A percentile compares a stretch with the other conserved stretches of the same genome.
These are phyloP conservation scores for Hippocampus comes DNA, from an alignment of 2,113 vertebrate species.

Conservation along the genomic window DNA sequence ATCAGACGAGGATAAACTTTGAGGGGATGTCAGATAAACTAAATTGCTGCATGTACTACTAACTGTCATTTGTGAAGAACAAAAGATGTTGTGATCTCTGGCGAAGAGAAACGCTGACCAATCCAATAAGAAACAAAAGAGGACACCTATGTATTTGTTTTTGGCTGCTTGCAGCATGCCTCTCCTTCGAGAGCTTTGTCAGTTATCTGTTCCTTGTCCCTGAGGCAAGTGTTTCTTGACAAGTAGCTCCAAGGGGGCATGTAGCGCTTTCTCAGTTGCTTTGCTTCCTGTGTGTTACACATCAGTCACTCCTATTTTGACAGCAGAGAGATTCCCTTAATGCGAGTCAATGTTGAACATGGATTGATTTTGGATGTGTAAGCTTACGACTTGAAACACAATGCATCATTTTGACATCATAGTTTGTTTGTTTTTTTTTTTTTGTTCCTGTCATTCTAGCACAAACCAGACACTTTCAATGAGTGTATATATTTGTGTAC, in stretches of 20 bases:
- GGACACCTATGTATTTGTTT: neutral
- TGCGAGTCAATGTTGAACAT: conserved; percentile 2
- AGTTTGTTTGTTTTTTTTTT: neutral
- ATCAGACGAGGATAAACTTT: neutral
- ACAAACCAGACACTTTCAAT: conserved; percentile 10
- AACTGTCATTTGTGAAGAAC: neutral
- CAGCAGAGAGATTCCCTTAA: conserved; percentile 19
- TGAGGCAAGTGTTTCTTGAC: conserved; percentile 54
- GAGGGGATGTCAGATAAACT: neutral
- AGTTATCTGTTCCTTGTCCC: conserved; percentile 43
- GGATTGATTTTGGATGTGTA: conserved; percentile 7
- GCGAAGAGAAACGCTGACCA: neutral
- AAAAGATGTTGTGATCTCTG: neutral
- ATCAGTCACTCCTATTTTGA: conserved; percentile 38
- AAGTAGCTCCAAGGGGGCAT: conserved; percentile 38
- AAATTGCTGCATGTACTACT: neutral
- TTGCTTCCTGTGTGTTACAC: conserved; percentile 33
- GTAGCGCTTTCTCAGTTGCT: conserved; percentile 40
- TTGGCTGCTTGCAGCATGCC: conserved; percentile 36
- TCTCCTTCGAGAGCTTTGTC: conserved; percentile 31
- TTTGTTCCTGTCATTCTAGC: conserved; percentile 6
- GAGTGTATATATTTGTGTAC: conserved; percentile 3
- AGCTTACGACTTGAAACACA: neutral
- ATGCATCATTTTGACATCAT: conserved; percentile 16
- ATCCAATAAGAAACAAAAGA: neutral